Evolutionary conservation across 2,113 vertebrate species (phyloP).

Genomic region (Manacus vitellinus): DNA sequence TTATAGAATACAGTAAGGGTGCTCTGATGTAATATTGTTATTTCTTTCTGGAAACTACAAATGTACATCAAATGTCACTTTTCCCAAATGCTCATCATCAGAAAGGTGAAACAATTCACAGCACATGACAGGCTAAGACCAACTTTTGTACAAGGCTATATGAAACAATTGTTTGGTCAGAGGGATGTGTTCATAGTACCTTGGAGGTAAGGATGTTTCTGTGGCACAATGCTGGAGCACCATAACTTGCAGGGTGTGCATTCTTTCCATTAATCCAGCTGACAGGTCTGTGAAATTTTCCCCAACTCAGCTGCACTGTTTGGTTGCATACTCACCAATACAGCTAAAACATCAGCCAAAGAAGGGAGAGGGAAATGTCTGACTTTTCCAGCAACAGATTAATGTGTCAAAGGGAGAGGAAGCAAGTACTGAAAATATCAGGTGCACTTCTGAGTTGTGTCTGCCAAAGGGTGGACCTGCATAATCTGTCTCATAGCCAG

Average conservation of each 20-base stretch:
- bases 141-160: neutral
- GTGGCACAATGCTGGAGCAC: neutral
- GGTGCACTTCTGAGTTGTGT: neutral
- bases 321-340: neutral
- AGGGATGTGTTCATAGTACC: fast-evolving
- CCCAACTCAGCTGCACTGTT: neutral
- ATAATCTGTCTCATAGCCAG: neutral
- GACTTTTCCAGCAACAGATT: neutral
- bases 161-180: neutral
- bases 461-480: slow-evolving; percentile 5
- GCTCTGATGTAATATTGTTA: neutral
- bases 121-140: fast-evolving
- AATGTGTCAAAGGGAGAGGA: neutral
- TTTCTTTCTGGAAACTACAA: neutral
- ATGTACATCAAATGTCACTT: neutral
- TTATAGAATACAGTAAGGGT: neutral
- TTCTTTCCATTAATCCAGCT: neutral
- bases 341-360: neutral
- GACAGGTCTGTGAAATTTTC: neutral
- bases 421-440: neutral
- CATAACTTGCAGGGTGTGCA: neutral
- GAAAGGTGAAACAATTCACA: neutral
- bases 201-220: neutral
- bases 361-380: neutral
- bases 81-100: neutral